A percentile compares a stretch with the other conserved stretches of the same genome.
Evolutionary conservation across 2,888 invertebrate species (phyloP).

Genomic region (Sminthurinus aureus): DNA sequence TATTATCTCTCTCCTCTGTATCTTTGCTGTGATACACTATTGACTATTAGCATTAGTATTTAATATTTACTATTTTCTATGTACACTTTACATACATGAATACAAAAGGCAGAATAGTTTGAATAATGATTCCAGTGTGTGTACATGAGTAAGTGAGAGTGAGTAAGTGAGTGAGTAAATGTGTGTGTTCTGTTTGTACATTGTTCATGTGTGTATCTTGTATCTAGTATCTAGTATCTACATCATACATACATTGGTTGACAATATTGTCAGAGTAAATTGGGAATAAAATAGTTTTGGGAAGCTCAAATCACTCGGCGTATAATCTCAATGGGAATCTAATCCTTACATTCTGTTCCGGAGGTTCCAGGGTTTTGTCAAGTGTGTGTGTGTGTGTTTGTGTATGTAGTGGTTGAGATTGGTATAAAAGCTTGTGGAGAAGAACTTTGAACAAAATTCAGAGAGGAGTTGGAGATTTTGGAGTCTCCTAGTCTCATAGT

Average conservation of each 20-base stretch:
- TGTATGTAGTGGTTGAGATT: background rate
- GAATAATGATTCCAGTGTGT: background rate
- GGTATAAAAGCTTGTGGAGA: background rate
- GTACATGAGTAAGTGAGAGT: background rate
- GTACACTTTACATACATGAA: background rate
- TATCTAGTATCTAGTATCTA: background rate
- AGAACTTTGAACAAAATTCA: background rate
- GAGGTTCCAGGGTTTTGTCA: background rate
- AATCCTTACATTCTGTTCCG: constrained; percentile 9
- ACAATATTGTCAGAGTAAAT: constrained; percentile 17
- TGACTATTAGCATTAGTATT: no score
- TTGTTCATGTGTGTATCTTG: no score
- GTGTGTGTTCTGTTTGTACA: no score
- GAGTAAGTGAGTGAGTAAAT: constrained; percentile 1
- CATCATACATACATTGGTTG: background rate
- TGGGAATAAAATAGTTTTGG: constrained; percentile 16
- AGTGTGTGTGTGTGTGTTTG: background rate
- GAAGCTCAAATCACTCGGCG: constrained; percentile 8
- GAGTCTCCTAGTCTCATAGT: no score
- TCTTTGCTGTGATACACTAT: no score
- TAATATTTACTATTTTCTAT: background rate
- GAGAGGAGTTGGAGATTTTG: constrained; percentile 5
- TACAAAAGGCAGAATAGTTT: background rate
- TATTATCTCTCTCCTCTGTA: no score
- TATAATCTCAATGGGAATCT: constrained; percentile 42